phyloP scores from a whole-genome alignment of 2,888 invertebrate genomes.

The Clanis bilineata region DNA sequence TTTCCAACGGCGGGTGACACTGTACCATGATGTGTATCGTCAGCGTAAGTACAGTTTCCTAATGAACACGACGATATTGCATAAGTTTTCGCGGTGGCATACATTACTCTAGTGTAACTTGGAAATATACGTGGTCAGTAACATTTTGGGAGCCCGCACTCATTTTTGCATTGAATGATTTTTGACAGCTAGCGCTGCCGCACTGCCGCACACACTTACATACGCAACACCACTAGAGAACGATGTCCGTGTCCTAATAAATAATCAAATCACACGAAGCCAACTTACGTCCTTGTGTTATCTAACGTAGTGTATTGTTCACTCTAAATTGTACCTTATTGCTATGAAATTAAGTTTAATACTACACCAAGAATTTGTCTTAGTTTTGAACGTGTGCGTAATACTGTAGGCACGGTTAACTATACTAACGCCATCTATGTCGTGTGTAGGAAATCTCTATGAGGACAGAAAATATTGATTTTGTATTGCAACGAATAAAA shows the following conservation, averaged over 20 bases:
- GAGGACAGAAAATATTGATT: slow-evolving; percentile 31
- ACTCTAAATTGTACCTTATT: not conserved
- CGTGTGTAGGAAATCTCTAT: not conserved
- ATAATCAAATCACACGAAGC: slow-evolving; percentile 12
- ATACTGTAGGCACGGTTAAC: not conserved
- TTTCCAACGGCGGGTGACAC: slow-evolving; percentile 75
- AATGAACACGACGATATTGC: slow-evolving; percentile 62
- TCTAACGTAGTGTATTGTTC: not conserved
- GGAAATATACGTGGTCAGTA: slow-evolving; percentile 42
- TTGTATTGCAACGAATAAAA: slow-evolving; percentile 21
- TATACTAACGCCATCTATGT: slow-evolving; percentile 40
- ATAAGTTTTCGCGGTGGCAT: slow-evolving; percentile 50
- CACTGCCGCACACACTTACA: slow-evolving; percentile 46
- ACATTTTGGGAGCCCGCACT: slow-evolving; percentile 62
- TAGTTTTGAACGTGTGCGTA: not conserved
- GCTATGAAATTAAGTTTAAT: not conserved
- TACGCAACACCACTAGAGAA: slow-evolving; percentile 14
- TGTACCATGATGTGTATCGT: slow-evolving; percentile 71
- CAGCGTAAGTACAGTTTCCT: slow-evolving; percentile 64
- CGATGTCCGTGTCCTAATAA: not conserved
- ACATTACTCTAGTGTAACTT: slow-evolving; percentile 70
- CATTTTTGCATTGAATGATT: slow-evolving; percentile 46
- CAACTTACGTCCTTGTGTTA: slow-evolving; percentile 12
- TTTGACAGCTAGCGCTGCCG: slow-evolving; percentile 68
- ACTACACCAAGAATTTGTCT: not conserved